A percentile compares a stretch with the other conserved stretches of the same genome.
phyloP scores from a whole-genome alignment of 2,888 invertebrate genomes.

The Clistopyga incitator region DNA sequence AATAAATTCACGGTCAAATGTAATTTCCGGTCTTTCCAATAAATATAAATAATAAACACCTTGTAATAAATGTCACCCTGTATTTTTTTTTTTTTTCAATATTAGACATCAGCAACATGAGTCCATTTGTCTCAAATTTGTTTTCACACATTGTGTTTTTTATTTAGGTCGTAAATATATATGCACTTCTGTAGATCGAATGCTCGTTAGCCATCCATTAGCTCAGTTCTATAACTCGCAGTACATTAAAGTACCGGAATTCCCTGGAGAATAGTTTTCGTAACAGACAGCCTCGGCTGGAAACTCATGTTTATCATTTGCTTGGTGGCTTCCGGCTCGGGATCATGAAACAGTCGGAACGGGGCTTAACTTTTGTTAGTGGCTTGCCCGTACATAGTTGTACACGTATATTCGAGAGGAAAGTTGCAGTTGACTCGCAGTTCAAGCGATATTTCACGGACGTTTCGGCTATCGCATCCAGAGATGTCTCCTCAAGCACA shows the following conservation, averaged over 20 bases:
- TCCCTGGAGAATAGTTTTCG: conserved; percentile 6
- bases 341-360: conserved; percentile 73
- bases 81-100: too few relatives aligned
- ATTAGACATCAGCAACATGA: too few relatives aligned
- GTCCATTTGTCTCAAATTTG: too few relatives aligned
- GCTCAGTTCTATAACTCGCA: background rate
- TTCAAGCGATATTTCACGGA: conserved; percentile 74
- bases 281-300: background rate
- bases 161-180: too few relatives aligned
- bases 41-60: too few relatives aligned
- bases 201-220: conserved; percentile 16
- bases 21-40: too few relatives aligned
- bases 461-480: conserved; percentile 52
- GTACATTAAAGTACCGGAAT: background rate
- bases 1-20: too few relatives aligned
- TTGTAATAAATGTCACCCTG: too few relatives aligned
- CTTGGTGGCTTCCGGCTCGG: conserved; percentile 63
- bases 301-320: conserved; percentile 50
- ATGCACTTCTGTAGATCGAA: background rate
- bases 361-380: conserved; percentile 73
- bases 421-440: conserved; percentile 70
- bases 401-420: conserved; percentile 33
- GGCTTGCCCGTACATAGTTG: conserved; percentile 34
- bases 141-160: too few relatives aligned
- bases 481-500: conserved; percentile 38